Percentiles rank a stretch among this genome's conserved stretches.
Evolutionary conservation across 2,797 vertebrate species (phyloP).

Genomic region (Antrozous pallidus): DNA sequence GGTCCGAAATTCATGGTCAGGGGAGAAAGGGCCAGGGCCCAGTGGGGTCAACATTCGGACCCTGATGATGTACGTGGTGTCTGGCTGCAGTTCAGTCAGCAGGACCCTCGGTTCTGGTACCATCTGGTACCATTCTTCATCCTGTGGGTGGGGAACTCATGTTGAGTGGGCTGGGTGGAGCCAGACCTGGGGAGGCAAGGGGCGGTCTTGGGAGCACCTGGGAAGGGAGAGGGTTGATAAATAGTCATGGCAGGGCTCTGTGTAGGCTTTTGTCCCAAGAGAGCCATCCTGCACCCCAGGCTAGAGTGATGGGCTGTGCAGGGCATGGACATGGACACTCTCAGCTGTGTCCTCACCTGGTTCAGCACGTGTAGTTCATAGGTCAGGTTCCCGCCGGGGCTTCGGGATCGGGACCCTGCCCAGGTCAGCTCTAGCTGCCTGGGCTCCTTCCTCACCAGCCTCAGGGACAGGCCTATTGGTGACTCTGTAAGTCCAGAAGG

Average conservation of each 20-base stretch:
- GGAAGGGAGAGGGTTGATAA: background rate
- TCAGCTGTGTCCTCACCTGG: constrained; percentile 49
- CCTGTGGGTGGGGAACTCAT: constrained; percentile 62
- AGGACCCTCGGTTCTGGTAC: constrained; percentile 84
- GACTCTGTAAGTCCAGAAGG: constrained; percentile 16
- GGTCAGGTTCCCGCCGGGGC: constrained; percentile 62
- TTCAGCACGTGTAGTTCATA: constrained; percentile 72
- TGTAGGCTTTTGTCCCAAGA: background rate
- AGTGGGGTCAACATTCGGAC: constrained; percentile 82
- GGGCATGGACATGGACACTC: rapidly evolving
- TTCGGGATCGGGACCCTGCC: constrained; percentile 61
- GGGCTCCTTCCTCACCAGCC: constrained; percentile 69
- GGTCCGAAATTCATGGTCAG: constrained; percentile 84
- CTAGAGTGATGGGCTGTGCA: background rate
- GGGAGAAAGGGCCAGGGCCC: constrained; percentile 83
- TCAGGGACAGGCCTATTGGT: constrained; percentile 60
- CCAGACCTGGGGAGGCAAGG: background rate
- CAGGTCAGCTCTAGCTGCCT: constrained; percentile 72
- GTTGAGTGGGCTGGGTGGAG: background rate
- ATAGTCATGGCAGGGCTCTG: background rate
- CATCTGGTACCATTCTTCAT: constrained; percentile 82
- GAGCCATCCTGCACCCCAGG: background rate
- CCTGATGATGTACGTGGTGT: constrained; percentile 82
- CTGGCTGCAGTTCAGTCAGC: constrained; percentile 83
- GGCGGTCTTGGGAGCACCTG: rapidly evolving